A percentile compares a stretch with the other conserved stretches of the same genome.
These are phyloP conservation scores for Flexamia atlantica DNA, from an alignment of 2,888 invertebrate species.

Conservation along the genomic window DNA sequence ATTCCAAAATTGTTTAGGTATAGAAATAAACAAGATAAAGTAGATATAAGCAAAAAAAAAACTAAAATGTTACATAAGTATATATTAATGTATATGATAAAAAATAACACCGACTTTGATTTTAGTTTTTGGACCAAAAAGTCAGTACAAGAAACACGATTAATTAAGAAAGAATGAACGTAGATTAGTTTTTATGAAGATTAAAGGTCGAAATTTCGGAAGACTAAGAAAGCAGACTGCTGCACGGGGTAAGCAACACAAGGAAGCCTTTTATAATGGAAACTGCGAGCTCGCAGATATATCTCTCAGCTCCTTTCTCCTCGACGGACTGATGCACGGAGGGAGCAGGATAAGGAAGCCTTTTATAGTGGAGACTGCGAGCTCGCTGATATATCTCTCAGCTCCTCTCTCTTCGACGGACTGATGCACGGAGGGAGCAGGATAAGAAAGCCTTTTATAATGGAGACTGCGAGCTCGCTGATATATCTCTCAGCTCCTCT, in stretches of 20 bases:
- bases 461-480: slow-evolving; percentile 2
- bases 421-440: background rate
- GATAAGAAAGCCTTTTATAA: slow-evolving; percentile 1
- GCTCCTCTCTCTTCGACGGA: background rate
- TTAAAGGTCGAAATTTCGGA: background rate
- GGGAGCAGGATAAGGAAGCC: background rate
- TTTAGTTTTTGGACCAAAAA: too few relatives aligned
- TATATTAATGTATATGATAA: too few relatives aligned
- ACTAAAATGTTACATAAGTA: too few relatives aligned
- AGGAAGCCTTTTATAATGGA: slow-evolving; percentile 24
- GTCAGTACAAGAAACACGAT: too few relatives aligned
- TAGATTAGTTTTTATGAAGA: background rate
- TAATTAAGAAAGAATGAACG: too few relatives aligned
- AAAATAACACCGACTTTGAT: too few relatives aligned
- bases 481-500: slow-evolving; percentile 2
- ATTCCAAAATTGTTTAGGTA: too few relatives aligned
- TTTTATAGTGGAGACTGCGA: slow-evolving; percentile 13
- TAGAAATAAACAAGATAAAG: too few relatives aligned
- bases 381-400: slow-evolving; percentile 15
- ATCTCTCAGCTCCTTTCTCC: background rate
- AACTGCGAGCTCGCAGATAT: background rate
- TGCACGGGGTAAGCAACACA: background rate
- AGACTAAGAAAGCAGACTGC: background rate
- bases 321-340: background rate
- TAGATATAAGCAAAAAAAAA: too few relatives aligned